These are phyloP conservation scores for Morelia viridis DNA, from an alignment of 2,797 vertebrate genomes.

Conservation along the genomic window DNA sequence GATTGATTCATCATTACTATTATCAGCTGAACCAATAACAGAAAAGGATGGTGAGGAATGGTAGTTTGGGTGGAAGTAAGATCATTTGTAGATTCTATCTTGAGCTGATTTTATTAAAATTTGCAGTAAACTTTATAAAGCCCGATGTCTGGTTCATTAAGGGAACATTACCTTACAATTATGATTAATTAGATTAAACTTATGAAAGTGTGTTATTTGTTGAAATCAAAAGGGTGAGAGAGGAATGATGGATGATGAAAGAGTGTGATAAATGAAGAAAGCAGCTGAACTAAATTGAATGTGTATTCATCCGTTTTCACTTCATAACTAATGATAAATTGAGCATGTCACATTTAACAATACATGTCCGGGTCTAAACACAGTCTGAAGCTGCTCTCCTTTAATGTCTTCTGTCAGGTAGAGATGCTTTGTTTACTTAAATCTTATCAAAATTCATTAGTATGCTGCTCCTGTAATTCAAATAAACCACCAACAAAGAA, in stretches of 20 bases:
- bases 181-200: slow-evolving; percentile 98
- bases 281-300: slow-evolving; percentile 99
- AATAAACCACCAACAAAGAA: slow-evolving; percentile 47
- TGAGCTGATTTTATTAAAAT: slow-evolving; percentile 81
- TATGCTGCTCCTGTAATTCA: slow-evolving; percentile 47
- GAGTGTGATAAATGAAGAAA: slow-evolving; percentile 96
- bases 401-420: slow-evolving; percentile 78
- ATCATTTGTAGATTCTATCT: slow-evolving; percentile 78
- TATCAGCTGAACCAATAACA: slow-evolving; percentile 62
- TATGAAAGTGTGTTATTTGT: slow-evolving; percentile 89
- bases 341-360: slow-evolving; percentile 97
- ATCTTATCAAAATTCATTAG: slow-evolving; percentile 59
- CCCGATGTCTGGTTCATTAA: slow-evolving; percentile 89
- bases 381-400: slow-evolving; percentile 68
- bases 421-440: slow-evolving; percentile 64
- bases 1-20: slow-evolving; percentile 69
- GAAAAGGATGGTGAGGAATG: slow-evolving; percentile 37
- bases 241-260: slow-evolving; percentile 94
- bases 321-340: slow-evolving; percentile 99
- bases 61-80: slow-evolving; percentile 62
- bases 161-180: slow-evolving; percentile 91
- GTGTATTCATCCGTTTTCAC: slow-evolving; percentile 98
- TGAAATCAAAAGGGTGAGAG: slow-evolving; percentile 80
- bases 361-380: slow-evolving; percentile 85
- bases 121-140: slow-evolving; percentile 87